Base-by-base conservation (phyloP, 2,888 invertebrate species). In the Synanthedon tipuliformis region DNA sequence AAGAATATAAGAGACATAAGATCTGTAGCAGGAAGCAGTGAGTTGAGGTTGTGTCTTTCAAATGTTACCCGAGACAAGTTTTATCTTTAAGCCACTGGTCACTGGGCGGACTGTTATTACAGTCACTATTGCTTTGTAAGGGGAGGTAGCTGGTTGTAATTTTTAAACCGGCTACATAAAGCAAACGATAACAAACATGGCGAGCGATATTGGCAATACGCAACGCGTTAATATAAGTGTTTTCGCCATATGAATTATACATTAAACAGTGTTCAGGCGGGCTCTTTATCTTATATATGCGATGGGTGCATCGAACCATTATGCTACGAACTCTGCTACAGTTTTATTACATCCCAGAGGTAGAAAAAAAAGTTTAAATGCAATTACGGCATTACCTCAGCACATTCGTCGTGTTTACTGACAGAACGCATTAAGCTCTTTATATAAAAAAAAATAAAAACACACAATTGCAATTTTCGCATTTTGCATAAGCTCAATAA, bases 401-500 rank as follows among this genome's bases (percentile, higher is more conserved):
- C 15, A 45, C 15, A 45, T 45, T 15, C 45, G 45, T 15, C 15
- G 45, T 45, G 45, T 45, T 45, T 45, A 45, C 45, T 45, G 45
- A 45, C 45, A 45, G 15, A 45, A 45, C 45, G 45, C 23, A 49
- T 49, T 49, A 49, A 49, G 49, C 23, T 34, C 57, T 63, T 57
- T 60, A 64, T 55, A 69, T 68, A 67, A 73, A 70, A 18, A 18
- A 23, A 23, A 23, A 4, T 23, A 23, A 23, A 72, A 67, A 69
- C 69, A 69, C 69, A 67, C 75, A 76, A 81, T 80, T 78, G 77
- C 75, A 72, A 78, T 78, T 80, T 76, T 76, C 72, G 78, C 75
- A 79, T 78, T 78, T 77, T 73, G 73, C 80, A 73, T 75, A 73
- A 74, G 74, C 78, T 76, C 82, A 85, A 86, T 87, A 87, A 87